Base-by-base conservation (phyloP, 2,888 invertebrate genomes). In the Masnerella sp. region DNA sequence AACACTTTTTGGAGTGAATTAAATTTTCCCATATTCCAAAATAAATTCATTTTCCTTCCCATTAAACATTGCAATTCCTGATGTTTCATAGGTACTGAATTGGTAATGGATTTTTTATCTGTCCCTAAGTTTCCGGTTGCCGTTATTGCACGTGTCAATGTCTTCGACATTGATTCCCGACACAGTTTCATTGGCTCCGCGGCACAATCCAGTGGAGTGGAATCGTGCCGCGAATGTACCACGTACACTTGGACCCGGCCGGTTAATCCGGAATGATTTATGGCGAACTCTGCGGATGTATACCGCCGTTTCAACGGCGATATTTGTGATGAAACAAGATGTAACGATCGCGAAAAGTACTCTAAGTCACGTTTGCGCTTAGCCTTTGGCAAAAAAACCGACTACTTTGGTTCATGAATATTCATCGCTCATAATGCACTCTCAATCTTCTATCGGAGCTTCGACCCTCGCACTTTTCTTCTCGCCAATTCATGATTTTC, bases 241-340 rank as follows among this genome's bases (percentile, higher is more conserved):
- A 28, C 36, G 62, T 49, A 77, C 76, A 76, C 77, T 79, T 75
- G 70, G 79, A 79, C 76, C 79, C 67, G 52, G 51, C 69, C 42
- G 68, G 67, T 77, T 67, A 80, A 80, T 80, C 79, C 77, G 14
- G 38, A 34, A 42, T 76, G 81, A 78, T 79, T 78, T 77, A 79
- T 70, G 64, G 51, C 59, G 43, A 68, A 43, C 52, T 36, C 59
- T 52, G 30, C 40, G 43, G 71, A 74, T 56, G 75, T 72, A 77
- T 77, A 79, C 74, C 75, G 30, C 17, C 28, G 38, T 30, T 45
- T 47, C 47, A 56, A 42, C 42, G 45, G 25, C 34, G 64, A 40
- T 58, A 67, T 74, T 64, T 64, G 49, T 42, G 34, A 40, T 56
- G 54, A 73, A 62, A 70, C 59, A 67, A 54, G 72, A 71, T 71